Base-by-base conservation (phyloP, 2,888 invertebrate genomes). In the Drosophila imparisetae region DNA sequence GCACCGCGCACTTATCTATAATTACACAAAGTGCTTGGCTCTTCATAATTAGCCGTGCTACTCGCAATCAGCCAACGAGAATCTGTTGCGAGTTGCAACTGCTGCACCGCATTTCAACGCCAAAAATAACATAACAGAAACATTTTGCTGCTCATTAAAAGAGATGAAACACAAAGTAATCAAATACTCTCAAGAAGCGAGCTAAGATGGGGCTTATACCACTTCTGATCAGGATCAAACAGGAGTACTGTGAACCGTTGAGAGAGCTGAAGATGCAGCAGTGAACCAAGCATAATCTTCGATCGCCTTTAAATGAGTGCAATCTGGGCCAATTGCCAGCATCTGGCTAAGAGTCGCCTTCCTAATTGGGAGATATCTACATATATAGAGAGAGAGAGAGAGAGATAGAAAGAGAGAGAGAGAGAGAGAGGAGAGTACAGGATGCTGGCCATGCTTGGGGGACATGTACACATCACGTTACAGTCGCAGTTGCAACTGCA, bases 1-100 rank as follows among this genome's bases (percentile, higher is more conserved):
- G 78, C 67, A 48, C 21, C 52, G 42, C 58, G 66, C 70, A 70
- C 80, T 75, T 69, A 63, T 62, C 73, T 81, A 75, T 84, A 84
- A 84, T 84, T 87, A 85, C 71, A 76, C 85, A 87, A 85, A 87
- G 87, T 84, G 82, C 80, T 74, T 45, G 60, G 66, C 65, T 70
- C 67, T 60, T 66, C 55, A 74, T 82, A 84, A 87, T 84, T 84
- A 85, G 85, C 81, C 54, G 38, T 54, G 48, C 57, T 73, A 70
- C 71, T 68, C 64, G 67, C 65, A 67, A 72, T 61, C 67, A 58
- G 57, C 58, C 50, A 64, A 61, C 55, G 58, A 54, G 55, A 71
- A 77, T 66, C 80, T 64, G 78, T 40, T 30, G 57, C 21, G 38
- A 27, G 38, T 29, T 57, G 57, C 66, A 63, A 58, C 48, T 66